Base-by-base conservation (phyloP, 2,888 invertebrate genomes). In the Pollenia amentaria region DNA sequence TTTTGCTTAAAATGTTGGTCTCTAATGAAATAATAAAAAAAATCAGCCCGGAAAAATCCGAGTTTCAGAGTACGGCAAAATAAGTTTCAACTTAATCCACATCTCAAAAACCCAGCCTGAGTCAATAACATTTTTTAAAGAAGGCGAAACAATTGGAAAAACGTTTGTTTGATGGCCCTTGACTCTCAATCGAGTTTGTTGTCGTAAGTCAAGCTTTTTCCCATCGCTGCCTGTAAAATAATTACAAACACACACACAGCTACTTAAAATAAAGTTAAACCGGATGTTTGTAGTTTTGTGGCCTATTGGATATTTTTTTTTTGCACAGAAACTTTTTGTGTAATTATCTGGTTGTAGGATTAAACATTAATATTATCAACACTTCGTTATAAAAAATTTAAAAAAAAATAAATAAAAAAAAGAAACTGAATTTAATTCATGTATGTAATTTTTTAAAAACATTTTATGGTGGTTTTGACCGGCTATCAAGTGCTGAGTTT, bases 361-460 rank as follows among this genome's bases (percentile, higher is more conserved):
- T 85, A 77, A 75, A 72, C 77, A 77, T 85, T 77, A 53, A 67
- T 67, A 85, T 82, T 85, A 85, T 85, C 85, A 82, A 82, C 73
- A 82, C 85, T 85, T 80, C 76, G 60, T 40, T 18, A 57, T 44
- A 44, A 53, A 65, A 18, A 64, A 48, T 44, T 60, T n/a, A 6
- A 29, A 29, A 29, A 0, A 51, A 4, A 18, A 48, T 60, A 75
- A 18, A n/a, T n/a, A n/a, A 75, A 73, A 48, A 76, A 76, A 67
- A 60, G 57, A 69, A 75, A 69, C 80, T 64, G 38, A 55, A 21
- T 29, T 82, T 60, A 75, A 75, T 75, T 69, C 60, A 75, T 75
- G 67, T 81, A 48, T 80, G 44, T 46, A 40, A 60, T 60, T 42
- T 80, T 72, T 18, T 42, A 51, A 14, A 3, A 14, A 14, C n/a